These are phyloP conservation scores for Malaclemys terrapin DNA, from an alignment of 2,113 vertebrate genomes.

Conservation along the genomic window DNA sequence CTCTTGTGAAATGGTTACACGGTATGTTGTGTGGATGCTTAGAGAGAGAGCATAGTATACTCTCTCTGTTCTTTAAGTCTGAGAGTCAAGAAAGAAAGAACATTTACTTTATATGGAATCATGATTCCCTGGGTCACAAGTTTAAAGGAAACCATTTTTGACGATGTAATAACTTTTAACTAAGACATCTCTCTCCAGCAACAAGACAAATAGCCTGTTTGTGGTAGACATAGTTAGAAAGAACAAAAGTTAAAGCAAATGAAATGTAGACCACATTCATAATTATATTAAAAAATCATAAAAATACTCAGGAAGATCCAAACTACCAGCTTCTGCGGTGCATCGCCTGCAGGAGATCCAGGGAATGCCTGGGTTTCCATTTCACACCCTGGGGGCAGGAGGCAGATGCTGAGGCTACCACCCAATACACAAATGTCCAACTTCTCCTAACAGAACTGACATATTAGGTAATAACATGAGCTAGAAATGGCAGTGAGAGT, in stretches of 20 bases:
- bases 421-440: background rate
- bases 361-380: background rate
- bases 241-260: background rate
- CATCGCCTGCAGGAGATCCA: background rate
- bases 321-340: background rate
- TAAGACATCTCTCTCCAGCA: background rate
- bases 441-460: background rate
- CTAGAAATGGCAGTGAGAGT: background rate
- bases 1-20: background rate
- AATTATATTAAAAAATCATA: accelerated
- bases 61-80: background rate
- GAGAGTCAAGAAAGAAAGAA: slow-evolving; percentile 11
- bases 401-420: background rate
- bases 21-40: background rate
- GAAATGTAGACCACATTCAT: background rate
- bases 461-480: background rate
- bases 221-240: background rate
- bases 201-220: background rate
- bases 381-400: background rate
- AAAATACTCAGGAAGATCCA: background rate
- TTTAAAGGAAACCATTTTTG: background rate
- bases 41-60: background rate
- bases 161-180: background rate
- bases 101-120: background rate
- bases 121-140: background rate